Conservation (phyloP, 2,888 invertebrate species). For the Aradus depressus region DNA sequence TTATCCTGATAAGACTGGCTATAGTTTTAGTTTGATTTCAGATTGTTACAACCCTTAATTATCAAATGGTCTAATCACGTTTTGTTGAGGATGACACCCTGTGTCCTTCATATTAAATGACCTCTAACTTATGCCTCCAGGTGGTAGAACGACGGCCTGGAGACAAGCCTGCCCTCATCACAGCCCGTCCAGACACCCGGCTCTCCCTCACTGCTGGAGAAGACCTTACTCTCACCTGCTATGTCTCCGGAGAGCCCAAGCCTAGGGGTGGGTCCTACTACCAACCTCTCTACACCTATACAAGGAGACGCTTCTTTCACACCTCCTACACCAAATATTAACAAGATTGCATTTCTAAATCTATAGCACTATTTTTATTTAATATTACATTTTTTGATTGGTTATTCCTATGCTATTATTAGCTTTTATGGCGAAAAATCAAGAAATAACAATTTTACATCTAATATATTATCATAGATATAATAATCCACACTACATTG, state of each 20-base stretch:
- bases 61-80: too few relatives aligned
- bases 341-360: background rate
- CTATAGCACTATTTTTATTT: background rate
- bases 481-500: too few relatives aligned
- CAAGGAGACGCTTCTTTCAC: background rate
- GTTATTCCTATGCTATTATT: background rate
- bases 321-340: background rate
- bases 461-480: too few relatives aligned
- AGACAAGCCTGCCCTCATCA: slow-evolving; percentile 66
- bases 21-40: too few relatives aligned
- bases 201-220: slow-evolving; percentile 64
- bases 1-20: too few relatives aligned
- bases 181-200: slow-evolving; percentile 65
- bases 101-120: too few relatives aligned
- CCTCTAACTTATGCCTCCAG: too few relatives aligned
- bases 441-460: too few relatives aligned
- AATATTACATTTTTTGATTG: background rate
- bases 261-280: slow-evolving; percentile 54
- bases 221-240: slow-evolving; percentile 71
- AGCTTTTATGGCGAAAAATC: too few relatives aligned
- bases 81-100: too few relatives aligned
- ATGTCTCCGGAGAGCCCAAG: slow-evolving; percentile 71
- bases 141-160: slow-evolving; percentile 40
- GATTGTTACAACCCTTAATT: too few relatives aligned
- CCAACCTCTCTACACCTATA: slow-evolving; percentile 7